These are phyloP conservation scores for Montipora efflorescens DNA, from an alignment of 64 coral and sea anemone genomes.

Conservation along the genomic window DNA sequence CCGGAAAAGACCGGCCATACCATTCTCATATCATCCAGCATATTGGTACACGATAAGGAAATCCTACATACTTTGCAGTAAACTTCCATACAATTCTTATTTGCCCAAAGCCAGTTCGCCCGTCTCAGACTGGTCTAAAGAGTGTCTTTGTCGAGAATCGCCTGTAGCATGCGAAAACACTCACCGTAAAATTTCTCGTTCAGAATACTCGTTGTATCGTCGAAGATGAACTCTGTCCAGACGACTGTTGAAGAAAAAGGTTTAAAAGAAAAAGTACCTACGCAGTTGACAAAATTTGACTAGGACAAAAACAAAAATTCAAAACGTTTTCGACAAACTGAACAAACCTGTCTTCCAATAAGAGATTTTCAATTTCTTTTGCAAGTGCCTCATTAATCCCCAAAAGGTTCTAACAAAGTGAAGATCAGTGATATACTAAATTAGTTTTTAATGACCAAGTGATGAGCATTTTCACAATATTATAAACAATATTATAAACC, in stretches of 20 bases:
- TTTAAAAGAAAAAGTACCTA: not conserved
- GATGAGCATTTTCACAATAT: too few species aligned
- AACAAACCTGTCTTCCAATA: constrained; percentile 90
- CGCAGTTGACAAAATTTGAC: not conserved
- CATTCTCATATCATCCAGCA: too few species aligned
- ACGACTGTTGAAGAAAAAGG: constrained; percentile 38
- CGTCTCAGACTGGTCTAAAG: too few species aligned
- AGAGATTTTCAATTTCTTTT: constrained; percentile 80
- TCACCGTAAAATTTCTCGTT: constrained; percentile 90
- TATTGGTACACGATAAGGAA: too few species aligned
- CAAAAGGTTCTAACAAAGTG: constrained; percentile 75
- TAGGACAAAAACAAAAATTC: not conserved
- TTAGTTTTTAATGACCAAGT: too few species aligned
- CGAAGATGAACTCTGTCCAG: constrained; percentile 90
- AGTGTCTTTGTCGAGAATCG: not conserved
- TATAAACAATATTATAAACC: too few species aligned
- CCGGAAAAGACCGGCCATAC: too few species aligned
- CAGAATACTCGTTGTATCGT: constrained; percentile 94
- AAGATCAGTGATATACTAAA: too few species aligned
- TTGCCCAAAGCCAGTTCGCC: too few species aligned
- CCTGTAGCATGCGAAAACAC: not conserved
- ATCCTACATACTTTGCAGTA: too few species aligned
- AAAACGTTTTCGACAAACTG: too few species aligned
- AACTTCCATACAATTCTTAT: too few species aligned
- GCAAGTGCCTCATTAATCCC: constrained; percentile 88